Base-by-base conservation (phyloP, 2,113 vertebrate species). In the Spizaetus ornatus region DNA sequence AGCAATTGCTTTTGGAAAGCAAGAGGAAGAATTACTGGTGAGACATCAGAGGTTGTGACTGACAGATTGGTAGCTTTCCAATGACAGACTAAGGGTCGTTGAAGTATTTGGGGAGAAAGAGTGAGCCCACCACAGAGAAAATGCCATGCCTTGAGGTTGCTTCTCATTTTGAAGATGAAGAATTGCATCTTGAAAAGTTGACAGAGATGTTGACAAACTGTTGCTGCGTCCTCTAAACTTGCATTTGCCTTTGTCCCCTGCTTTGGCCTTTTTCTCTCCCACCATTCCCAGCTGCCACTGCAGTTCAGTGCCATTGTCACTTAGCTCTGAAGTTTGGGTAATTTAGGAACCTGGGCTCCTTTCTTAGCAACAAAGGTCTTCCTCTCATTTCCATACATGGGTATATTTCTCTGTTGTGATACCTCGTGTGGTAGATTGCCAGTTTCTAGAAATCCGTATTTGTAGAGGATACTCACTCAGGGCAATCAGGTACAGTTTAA, bases 11-110 rank as follows among this genome's bases (percentile, higher is more conserved):
- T 94, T 93, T 82, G 82, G 89, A 95, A 95, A 87, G 81, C 22
- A 69, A 91, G 73, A 80, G 86, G 58, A 94, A 87, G 86, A 95
- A 93, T 93, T 90, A 82, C 86, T 95, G 94, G 94, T 91, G 95
- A 95, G 91, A 91, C 43, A 86, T 79, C 86, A 91, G 73, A 61
- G 78, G 61, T 82, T 87, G 52, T 97, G 94, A 96, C 53, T 96
- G 97, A 95, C 97, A 95, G 93, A 65, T 95, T 96, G 93, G 86
- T 91, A 82, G 38, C 88, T 95, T 96, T 97, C 95, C 93, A 97
- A 38, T 89, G 93, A 93, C 86, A 95, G 87, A 82, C 80, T 76
- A 93, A 97, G 95, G 86, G 93, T 65, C 34, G 2, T 42, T 94
- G 81, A 95, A 95, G 84, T 94, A 95, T 91, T 85, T 95, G 91